Percentiles rank a stretch among this genome's conserved stretches.
These are phyloP conservation scores for Anoplolepis gracilipes DNA, from an alignment of 1,140 invertebrate species.

Conservation along the genomic window DNA sequence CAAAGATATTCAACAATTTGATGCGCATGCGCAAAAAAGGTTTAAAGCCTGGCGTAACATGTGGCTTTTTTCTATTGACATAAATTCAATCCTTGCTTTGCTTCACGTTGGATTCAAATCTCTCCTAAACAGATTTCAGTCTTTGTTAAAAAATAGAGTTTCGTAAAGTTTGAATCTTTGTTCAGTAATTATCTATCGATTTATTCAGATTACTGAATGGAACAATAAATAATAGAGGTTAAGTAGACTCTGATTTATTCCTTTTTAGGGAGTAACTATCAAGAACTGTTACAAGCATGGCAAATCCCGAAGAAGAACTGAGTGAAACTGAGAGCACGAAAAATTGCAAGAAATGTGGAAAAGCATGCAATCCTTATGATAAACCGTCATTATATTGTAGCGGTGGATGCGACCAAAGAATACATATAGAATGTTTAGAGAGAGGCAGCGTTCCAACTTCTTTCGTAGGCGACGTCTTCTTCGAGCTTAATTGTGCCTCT, in stretches of 20 bases:
- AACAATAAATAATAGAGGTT: not conserved
- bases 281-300: not conserved
- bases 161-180: too few species aligned
- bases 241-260: not conserved
- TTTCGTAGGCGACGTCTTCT: conserved; percentile 92
- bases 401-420: conserved; percentile 85
- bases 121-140: too few species aligned
- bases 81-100: too few species aligned
- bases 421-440: conserved; percentile 89
- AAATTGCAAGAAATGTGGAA: conserved; percentile 77
- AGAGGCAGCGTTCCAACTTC: conserved; percentile 88
- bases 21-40: too few species aligned
- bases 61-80: too few species aligned
- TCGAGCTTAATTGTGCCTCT: conserved; percentile 89
- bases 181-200: too few species aligned
- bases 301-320: not conserved
- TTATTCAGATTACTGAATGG: too few species aligned
- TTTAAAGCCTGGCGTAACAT: too few species aligned
- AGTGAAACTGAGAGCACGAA: not conserved
- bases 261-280: conserved; percentile 32
- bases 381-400: conserved; percentile 78
- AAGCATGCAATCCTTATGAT: conserved; percentile 74
- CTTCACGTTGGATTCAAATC: too few species aligned
- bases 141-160: too few species aligned
- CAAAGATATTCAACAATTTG: too few species aligned